phyloP scores from a whole-genome alignment of 2,888 invertebrate species.

The Ethmia dodecea region DNA sequence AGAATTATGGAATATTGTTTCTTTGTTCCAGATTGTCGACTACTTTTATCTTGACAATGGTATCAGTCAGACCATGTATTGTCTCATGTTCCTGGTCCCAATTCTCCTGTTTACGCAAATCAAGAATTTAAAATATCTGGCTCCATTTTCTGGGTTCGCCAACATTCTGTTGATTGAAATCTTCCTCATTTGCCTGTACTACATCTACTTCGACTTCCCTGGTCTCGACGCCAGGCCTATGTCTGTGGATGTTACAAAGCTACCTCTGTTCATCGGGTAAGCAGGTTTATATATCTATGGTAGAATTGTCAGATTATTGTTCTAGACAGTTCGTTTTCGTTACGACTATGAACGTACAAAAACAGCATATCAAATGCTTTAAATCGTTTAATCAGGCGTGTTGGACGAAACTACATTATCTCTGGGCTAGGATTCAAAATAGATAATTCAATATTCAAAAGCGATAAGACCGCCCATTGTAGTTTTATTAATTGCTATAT shows the following conservation, averaged over 20 bases:
- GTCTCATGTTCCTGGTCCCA: conserved; percentile 56
- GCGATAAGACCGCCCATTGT: too few species aligned
- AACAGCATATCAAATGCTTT: too few species aligned
- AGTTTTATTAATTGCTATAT: too few species aligned
- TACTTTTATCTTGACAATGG: conserved; percentile 29
- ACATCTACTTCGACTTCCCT: conserved; percentile 80
- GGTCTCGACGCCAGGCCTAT: conserved; percentile 67
- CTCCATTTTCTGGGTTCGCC: conserved; percentile 93
- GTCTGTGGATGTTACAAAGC: conserved; percentile 72
- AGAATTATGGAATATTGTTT: too few species aligned
- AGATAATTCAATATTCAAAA: too few species aligned
- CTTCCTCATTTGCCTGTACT: conserved; percentile 89
- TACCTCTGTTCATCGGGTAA: conserved; percentile 92
- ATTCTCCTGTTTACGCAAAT: conserved; percentile 73
- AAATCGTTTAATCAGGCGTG: too few species aligned
- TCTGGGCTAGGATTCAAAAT: too few species aligned
- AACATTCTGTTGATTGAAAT: conserved; percentile 88
- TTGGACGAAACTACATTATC: too few species aligned
- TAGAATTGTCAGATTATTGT: too few species aligned
- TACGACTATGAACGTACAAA: too few species aligned
- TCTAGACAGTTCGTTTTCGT: too few species aligned
- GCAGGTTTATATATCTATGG: too few species aligned
- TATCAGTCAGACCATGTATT: conserved; percentile 48
- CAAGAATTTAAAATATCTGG: conserved; percentile 87
- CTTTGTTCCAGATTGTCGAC: conserved; percentile 51